phyloP scores from a whole-genome alignment of 2,797 vertebrate species.

The Rhadinocentrus ornatus region DNA sequence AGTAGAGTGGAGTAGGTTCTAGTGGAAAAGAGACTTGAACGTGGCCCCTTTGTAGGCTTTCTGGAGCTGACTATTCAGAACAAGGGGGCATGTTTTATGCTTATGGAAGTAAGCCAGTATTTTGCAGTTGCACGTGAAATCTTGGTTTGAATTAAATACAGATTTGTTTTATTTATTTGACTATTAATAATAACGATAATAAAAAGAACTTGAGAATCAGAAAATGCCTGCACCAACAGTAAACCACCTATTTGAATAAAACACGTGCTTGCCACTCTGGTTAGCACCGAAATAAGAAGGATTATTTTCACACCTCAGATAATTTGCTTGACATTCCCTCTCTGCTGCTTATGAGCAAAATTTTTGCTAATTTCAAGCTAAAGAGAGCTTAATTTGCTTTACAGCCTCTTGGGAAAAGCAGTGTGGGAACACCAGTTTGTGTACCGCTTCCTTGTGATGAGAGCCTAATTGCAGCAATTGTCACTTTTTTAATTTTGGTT shows the following conservation, averaged over 20 bases:
- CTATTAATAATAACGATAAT: neutral
- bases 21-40: no score
- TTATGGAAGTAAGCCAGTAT: no score
- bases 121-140: neutral
- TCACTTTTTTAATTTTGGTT: slow-evolving; percentile 5
- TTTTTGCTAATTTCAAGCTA: slow-evolving; percentile 28
- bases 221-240: neutral
- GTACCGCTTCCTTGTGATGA: neutral
- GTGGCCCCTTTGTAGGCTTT: neutral
- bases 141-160: neutral
- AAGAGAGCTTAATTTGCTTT: slow-evolving; percentile 33
- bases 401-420: slow-evolving; percentile 14
- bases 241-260: neutral
- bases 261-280: neutral
- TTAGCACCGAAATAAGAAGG: neutral
- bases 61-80: no score
- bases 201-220: neutral
- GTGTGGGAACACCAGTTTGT: slow-evolving; percentile 7
- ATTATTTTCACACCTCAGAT: slow-evolving; percentile 17
- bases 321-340: slow-evolving; percentile 2
- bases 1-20: no score
- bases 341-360: slow-evolving; percentile 34
- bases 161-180: neutral
- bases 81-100: no score
- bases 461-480: slow-evolving; percentile 17